phyloP scores from a whole-genome alignment of 2,888 invertebrate genomes.

The Julus scanicus region DNA sequence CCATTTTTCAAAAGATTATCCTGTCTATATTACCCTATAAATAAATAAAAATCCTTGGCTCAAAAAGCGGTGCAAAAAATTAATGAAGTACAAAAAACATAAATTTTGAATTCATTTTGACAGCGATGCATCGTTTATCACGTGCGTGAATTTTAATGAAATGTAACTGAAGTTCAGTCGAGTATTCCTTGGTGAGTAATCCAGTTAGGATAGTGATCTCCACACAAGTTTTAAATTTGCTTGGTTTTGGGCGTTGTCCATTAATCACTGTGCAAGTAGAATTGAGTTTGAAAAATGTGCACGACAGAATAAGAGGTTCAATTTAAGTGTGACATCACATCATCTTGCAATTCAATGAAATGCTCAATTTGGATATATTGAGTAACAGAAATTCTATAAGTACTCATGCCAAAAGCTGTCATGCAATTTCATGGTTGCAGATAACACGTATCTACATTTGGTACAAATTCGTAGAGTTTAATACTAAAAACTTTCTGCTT shows the following conservation, averaged over 20 bases:
- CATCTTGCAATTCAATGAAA: neutral
- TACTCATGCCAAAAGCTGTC: too few relatives aligned
- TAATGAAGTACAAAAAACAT: conserved; percentile 44
- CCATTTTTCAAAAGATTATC: conserved; percentile 45
- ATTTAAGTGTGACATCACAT: neutral
- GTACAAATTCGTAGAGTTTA: too few relatives aligned
- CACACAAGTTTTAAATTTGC: neutral
- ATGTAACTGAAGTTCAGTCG: neutral
- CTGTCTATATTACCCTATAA: conserved; percentile 39
- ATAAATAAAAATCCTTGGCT: conserved; percentile 25
- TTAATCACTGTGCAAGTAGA: neutral
- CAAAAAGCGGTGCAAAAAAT: neutral
- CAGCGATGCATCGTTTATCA: conserved; percentile 38
- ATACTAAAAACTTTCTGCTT: too few relatives aligned
- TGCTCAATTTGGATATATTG: too few relatives aligned
- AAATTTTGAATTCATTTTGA: conserved; percentile 26
- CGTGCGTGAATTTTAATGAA: neutral
- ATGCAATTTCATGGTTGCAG: too few relatives aligned
- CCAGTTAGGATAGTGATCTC: neutral
- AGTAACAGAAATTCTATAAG: too few relatives aligned
- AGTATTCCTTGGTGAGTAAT: conserved; percentile 20
- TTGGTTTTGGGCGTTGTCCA: neutral
- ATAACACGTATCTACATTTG: too few relatives aligned
- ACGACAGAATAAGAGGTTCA: neutral
- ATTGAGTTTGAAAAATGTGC: neutral